Evolutionary conservation across 2,888 invertebrate genomes (phyloP).

Genomic region (Lymantria monacha): DNA sequence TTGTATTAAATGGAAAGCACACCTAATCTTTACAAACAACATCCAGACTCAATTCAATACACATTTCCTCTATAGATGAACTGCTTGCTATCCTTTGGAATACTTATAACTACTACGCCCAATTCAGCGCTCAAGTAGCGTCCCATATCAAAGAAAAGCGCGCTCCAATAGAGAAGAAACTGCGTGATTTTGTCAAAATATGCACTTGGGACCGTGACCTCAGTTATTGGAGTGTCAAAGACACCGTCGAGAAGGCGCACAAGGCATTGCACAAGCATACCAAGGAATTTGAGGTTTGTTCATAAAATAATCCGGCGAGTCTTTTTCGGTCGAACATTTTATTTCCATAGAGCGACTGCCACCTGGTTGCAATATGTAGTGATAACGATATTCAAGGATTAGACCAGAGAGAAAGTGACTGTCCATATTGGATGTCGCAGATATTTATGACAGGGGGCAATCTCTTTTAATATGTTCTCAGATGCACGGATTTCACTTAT

Average conservation of each 20-base stretch:
- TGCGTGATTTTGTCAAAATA: slow-evolving; percentile 97
- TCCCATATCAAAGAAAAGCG: slow-evolving; percentile 86
- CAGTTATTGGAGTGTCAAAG: slow-evolving; percentile 96
- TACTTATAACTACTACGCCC: slow-evolving; percentile 90
- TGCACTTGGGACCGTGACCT: slow-evolving; percentile 96
- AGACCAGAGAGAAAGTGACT: too few species aligned
- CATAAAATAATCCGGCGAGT: background rate
- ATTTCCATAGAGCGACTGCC: too few species aligned
- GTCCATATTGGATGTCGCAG: too few species aligned
- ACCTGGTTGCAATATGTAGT: too few species aligned
- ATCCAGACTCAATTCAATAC: too few species aligned
- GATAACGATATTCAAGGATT: too few species aligned
- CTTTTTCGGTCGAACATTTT: too few species aligned
- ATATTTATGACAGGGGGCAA: too few species aligned
- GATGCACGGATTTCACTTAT: too few species aligned
- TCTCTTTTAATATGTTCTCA: too few species aligned
- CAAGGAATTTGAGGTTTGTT: slow-evolving; percentile 88
- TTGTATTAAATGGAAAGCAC: too few species aligned
- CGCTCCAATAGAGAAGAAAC: slow-evolving; percentile 93
- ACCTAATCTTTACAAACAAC: too few species aligned
- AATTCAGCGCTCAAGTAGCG: slow-evolving; percentile 86
- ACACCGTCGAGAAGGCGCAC: slow-evolving; percentile 94
- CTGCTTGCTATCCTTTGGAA: slow-evolving; percentile 90
- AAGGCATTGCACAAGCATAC: slow-evolving; percentile 92
- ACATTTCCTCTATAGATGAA: slow-evolving; percentile 54